Evolutionary conservation across 2,888 invertebrate species (phyloP).

Genomic region (Acanthacorydalis orientalis): DNA sequence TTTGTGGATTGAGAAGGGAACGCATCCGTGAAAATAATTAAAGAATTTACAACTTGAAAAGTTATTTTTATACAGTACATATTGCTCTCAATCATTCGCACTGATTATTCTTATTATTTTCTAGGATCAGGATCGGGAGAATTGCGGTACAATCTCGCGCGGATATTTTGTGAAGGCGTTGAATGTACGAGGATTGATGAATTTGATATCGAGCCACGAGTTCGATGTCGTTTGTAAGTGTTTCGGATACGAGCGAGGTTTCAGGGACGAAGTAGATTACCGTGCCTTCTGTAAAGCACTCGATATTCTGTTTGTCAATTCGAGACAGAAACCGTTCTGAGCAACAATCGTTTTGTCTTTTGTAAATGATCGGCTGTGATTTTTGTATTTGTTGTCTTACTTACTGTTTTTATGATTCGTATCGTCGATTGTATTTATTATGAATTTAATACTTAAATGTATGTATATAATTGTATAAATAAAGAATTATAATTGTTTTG

Average conservation of each 20-base stretch:
- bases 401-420: no score
- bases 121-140: slow-evolving; percentile 49
- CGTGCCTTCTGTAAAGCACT: slow-evolving; percentile 49
- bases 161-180: slow-evolving; percentile 48
- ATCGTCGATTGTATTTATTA: no score
- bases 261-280: slow-evolving; percentile 48
- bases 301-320: slow-evolving; percentile 41
- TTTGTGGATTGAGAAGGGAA: no score
- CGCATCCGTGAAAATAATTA: no score
- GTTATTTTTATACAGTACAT: background rate
- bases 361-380: no score
- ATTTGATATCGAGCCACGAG: slow-evolving; percentile 46
- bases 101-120: slow-evolving; percentile 12
- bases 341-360: no score
- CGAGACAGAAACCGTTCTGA: slow-evolving; percentile 28
- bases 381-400: no score
- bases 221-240: slow-evolving; percentile 55
- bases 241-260: slow-evolving; percentile 48
- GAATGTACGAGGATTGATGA: slow-evolving; percentile 42
- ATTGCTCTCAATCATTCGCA: background rate
- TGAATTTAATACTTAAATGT: no score
- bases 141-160: slow-evolving; percentile 47
- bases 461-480: no score
- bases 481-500: no score
- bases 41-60: no score